phyloP scores from a whole-genome alignment of 2,888 invertebrate species.

The Tachina fera region DNA sequence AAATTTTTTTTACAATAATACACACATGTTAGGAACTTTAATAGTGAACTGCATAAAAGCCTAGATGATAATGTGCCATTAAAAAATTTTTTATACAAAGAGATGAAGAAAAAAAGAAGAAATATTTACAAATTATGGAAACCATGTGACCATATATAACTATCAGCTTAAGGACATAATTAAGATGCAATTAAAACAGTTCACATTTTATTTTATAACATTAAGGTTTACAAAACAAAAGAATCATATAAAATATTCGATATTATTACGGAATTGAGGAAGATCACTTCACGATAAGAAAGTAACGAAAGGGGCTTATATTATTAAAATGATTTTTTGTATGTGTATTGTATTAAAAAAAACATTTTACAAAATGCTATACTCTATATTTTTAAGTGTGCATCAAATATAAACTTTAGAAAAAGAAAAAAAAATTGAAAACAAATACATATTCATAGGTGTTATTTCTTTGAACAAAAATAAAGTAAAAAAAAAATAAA shows the following conservation, averaged over 20 bases:
- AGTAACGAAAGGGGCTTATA: slow-evolving; percentile 54
- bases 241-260: slow-evolving; percentile 32
- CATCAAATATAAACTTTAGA: slow-evolving; percentile 73
- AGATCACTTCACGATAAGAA: slow-evolving; percentile 43
- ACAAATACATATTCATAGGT: slow-evolving; percentile 75
- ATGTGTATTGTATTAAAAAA: slow-evolving; percentile 57
- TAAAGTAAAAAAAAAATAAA: slow-evolving; percentile 60
- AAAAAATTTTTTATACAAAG: slow-evolving; percentile 32
- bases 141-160: slow-evolving; percentile 31
- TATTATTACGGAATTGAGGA: slow-evolving; percentile 52
- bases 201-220: slow-evolving; percentile 20
- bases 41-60: slow-evolving; percentile 18
- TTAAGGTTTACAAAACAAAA: slow-evolving; percentile 10
- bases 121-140: slow-evolving; percentile 35
- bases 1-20: not conserved
- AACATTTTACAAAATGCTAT: slow-evolving; percentile 73
- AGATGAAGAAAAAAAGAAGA: not conserved
- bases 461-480: slow-evolving; percentile 78
- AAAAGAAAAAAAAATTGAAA: slow-evolving; percentile 42
- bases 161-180: not conserved
- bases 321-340: slow-evolving; percentile 36
- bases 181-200: slow-evolving; percentile 6
- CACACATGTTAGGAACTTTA: slow-evolving; percentile 7
- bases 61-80: slow-evolving; percentile 48
- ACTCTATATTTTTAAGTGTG: slow-evolving; percentile 78